These are phyloP conservation scores for Oenanthe melanoleuca DNA, from an alignment of 2,113 vertebrate genomes.

Conservation along the genomic window DNA sequence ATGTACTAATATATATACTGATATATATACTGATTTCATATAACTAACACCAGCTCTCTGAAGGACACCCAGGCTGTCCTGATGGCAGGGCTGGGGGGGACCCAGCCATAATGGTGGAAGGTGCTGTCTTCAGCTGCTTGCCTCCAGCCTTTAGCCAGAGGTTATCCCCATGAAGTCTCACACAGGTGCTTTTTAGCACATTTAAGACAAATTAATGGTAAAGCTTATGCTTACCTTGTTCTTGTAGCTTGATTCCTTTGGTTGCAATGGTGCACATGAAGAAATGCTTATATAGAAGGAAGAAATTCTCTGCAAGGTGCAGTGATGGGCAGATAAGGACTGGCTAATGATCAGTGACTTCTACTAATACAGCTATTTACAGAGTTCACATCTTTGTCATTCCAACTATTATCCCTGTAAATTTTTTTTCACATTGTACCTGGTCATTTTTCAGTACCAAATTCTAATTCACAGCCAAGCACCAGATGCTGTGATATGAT, in stretches of 20 bases:
- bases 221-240: neutral
- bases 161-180: neutral
- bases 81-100: neutral
- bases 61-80: neutral
- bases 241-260: neutral
- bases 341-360: neutral
- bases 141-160: neutral
- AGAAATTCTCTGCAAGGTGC: neutral
- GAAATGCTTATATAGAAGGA: neutral
- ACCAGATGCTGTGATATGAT: slow-evolving; percentile 30
- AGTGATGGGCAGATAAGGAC: neutral
- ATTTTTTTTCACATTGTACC: neutral
- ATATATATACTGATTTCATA: neutral
- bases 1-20: neutral
- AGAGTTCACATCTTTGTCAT: neutral
- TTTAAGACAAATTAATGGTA: neutral
- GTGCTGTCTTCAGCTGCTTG: neutral
- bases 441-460: slow-evolving; percentile 14
- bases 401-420: neutral
- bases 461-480: slow-evolving; percentile 8
- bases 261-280: neutral
- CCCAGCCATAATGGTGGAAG: neutral
- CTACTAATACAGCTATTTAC: neutral
- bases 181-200: neutral
- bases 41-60: neutral